Percentiles rank a stretch among this genome's conserved stretches.
Conservation (phyloP, 2,888 invertebrate genomes). For the Drosophila mimica region DNA sequence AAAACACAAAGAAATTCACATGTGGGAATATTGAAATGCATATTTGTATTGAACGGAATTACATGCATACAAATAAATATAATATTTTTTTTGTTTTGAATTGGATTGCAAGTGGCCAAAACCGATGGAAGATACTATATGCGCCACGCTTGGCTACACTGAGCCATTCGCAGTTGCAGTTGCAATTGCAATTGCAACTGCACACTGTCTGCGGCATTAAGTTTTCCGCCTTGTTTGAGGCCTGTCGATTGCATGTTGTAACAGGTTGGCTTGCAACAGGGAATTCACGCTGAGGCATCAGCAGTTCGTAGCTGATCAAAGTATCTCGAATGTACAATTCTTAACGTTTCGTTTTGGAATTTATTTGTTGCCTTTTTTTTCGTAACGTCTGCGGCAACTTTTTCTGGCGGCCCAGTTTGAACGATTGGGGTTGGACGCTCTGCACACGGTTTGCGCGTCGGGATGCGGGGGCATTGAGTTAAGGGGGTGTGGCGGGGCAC, state of each 20-base stretch:
- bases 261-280: slow-evolving; percentile 61
- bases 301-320: slow-evolving; percentile 58
- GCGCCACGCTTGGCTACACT: slow-evolving; percentile 50
- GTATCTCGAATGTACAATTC: slow-evolving; percentile 66
- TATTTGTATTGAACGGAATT: not conserved
- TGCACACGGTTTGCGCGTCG: slow-evolving; percentile 20
- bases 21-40: not conserved
- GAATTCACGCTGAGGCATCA: slow-evolving; percentile 49
- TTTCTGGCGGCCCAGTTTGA: slow-evolving; percentile 26
- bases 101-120: slow-evolving; percentile 22
- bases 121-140: slow-evolving; percentile 32
- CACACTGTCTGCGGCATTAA: slow-evolving; percentile 19
- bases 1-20: not conserved
- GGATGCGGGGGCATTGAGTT: slow-evolving; percentile 1
- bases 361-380: slow-evolving; percentile 40
- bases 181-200: slow-evolving; percentile 1
- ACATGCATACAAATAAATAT: not conserved
- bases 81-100: not conserved
- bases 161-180: slow-evolving; percentile 17
- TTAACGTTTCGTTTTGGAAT: slow-evolving; percentile 68
- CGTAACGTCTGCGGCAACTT: slow-evolving; percentile 27
- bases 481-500: not conserved
- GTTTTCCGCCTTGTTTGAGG: slow-evolving; percentile 58
- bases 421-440: slow-evolving; percentile 45
- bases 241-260: slow-evolving; percentile 70